phyloP scores from a whole-genome alignment of 2,888 invertebrate species.

The Candidula unifasciata region DNA sequence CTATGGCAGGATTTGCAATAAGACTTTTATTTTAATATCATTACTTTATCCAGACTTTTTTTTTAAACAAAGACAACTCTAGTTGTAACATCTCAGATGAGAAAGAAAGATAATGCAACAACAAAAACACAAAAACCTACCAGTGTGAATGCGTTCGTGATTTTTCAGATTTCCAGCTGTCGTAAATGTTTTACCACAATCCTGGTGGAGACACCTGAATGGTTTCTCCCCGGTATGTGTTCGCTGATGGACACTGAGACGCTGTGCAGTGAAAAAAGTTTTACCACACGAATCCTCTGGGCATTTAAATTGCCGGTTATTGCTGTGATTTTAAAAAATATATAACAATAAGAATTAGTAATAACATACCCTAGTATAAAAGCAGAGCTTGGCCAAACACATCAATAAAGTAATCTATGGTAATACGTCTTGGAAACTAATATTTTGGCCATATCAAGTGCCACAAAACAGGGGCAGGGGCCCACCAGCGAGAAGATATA shows the following conservation, averaged over 20 bases:
- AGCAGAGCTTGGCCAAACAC: too few relatives aligned
- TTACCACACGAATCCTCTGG: conserved; percentile 65
- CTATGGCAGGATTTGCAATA: too few relatives aligned
- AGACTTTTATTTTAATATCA: too few relatives aligned
- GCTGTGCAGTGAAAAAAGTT: conserved; percentile 69
- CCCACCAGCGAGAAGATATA: too few relatives aligned
- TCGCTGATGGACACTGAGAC: conserved; percentile 66
- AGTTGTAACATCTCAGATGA: background rate
- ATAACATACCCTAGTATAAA: too few relatives aligned
- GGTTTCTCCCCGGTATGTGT: conserved; percentile 69
- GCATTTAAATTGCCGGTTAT: conserved; percentile 65
- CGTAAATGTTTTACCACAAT: conserved; percentile 65
- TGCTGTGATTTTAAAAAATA: conserved; percentile 69
- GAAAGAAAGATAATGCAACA: background rate
- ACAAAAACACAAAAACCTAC: conserved; percentile 48
- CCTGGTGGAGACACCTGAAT: conserved; percentile 60
- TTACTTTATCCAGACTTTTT: too few relatives aligned
- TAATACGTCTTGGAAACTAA: too few relatives aligned
- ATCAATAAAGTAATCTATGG: too few relatives aligned
- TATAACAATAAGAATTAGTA: background rate
- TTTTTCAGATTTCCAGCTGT: conserved; percentile 71
- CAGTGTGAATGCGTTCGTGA: conserved; percentile 68
- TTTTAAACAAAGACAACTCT: too few relatives aligned
- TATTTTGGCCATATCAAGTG: too few relatives aligned
- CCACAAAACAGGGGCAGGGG: too few relatives aligned